Evolutionary conservation across 1,140 invertebrate genomes (phyloP), one percentile per base, ranked within the genome.

Genomic region (Probaryconus sp.): DNA sequence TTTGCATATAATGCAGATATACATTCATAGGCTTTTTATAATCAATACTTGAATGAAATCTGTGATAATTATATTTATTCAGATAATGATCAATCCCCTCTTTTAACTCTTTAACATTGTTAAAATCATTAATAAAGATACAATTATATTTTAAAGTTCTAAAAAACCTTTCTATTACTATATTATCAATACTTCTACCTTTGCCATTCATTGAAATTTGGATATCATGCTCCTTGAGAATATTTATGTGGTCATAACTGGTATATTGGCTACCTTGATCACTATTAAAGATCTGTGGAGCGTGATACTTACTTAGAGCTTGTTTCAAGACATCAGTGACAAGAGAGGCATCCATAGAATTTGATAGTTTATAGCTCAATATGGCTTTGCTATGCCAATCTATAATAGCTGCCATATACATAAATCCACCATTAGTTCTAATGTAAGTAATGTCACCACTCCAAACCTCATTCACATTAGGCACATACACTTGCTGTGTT

Each of bases 101-200:
- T 14, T 42, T 42, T 4, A 42, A 13, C 17, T 42, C 38, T 42
- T 21, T 21, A 20, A 42, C 13, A 42, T 20, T 20, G 2, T 42
- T 3, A 42, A 20, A 42, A 42, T 42, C 38, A 42, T 42, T 42
- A 42, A 42, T 42, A 42, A 42, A 42, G 5, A 42, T 42, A 42
- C 18, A 42, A 20, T 42, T 42, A 42, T 42, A 42, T 42, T 42
- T 42, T 10, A 42, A n/a, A n/a, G 38, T 42, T 14, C 38, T 42
- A 42, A 42, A 42, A 21, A 42, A 42, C 5, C 38, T 18, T 13
- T 42, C 38, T 20, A 42, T 42, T 2, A 20, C 38, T 2, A 42
- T 42, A 20, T 42, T 42, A 21, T 42, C 38, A 42, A 42, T 42
- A 42, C 38, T 42, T 20, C 38, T 18, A 21, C 38, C 38, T n/a